These are phyloP conservation scores for Megamerina dolium DNA, from an alignment of 2,888 invertebrate species.

Conservation along the genomic window DNA sequence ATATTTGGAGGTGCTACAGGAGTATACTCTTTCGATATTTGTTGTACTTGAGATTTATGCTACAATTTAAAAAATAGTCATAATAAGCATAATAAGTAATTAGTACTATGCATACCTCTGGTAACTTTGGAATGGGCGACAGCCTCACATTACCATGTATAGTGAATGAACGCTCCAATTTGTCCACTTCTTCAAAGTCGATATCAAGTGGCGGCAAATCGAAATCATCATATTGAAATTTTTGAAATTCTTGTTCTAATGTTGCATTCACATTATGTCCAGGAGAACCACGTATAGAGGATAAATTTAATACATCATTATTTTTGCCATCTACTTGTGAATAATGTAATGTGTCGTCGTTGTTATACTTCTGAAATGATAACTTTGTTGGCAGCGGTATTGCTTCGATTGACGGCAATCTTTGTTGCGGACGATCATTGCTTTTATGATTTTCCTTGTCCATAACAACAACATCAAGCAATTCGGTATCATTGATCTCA, in stretches of 20 bases:
- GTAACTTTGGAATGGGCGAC: neutral
- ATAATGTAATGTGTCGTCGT: neutral
- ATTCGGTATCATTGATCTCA: conserved; percentile 7
- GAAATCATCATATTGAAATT: neutral
- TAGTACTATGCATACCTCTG: no score
- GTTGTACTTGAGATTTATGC: conserved; percentile 20
- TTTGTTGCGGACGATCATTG: no score
- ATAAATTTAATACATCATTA: conserved; percentile 1
- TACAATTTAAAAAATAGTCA: conserved; percentile 13
- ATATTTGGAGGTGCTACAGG: neutral
- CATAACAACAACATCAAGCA: neutral
- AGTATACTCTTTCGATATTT: no score
- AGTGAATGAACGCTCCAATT: conserved; percentile 1
- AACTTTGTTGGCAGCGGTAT: no score
- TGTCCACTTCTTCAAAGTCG: conserved; percentile 11
- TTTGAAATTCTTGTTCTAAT: conserved; percentile 7
- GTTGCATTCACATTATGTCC: neutral
- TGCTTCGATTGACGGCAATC: neutral
- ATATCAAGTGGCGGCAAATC: conserved; percentile 2
- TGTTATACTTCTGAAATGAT: neutral
- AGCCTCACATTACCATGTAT: neutral
- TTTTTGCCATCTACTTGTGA: no score
- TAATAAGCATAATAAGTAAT: no score
- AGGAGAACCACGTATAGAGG: neutral
- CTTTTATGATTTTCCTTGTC: no score